A percentile compares a stretch with the other conserved stretches of the same genome.
phyloP scores from a whole-genome alignment of 2,113 vertebrate species.

The Prietella phreatophila region DNA sequence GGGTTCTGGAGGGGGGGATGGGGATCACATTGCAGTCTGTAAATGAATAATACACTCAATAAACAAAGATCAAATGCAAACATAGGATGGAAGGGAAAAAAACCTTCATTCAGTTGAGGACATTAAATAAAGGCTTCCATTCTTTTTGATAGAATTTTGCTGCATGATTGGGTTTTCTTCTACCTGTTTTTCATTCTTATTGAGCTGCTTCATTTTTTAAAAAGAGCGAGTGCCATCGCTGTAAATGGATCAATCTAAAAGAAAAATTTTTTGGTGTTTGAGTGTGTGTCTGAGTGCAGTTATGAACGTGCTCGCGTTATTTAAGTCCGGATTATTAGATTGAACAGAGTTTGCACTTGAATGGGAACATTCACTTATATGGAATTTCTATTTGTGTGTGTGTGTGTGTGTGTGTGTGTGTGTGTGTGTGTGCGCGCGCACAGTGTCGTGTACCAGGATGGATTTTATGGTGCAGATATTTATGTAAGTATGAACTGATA shows the following conservation, averaged over 20 bases:
- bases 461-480: slow-evolving; percentile 99
- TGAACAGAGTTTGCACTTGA: background rate
- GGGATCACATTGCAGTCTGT: slow-evolving; percentile 6
- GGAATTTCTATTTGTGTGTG: background rate
- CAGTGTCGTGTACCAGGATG: slow-evolving; percentile 99
- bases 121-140: slow-evolving; percentile 30
- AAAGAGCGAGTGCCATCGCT: background rate
- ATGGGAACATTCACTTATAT: slow-evolving; percentile 10
- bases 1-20: background rate
- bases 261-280: background rate
- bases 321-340: slow-evolving; percentile 1
- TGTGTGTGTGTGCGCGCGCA: slow-evolving; percentile 66
- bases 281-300: slow-evolving; percentile 6
- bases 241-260: slow-evolving; percentile 27
- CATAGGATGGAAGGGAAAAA: background rate
- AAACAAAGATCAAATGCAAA: slow-evolving; percentile 5
- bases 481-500: slow-evolving; percentile 89
- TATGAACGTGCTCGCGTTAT: background rate
- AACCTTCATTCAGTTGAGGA: slow-evolving; percentile 5
- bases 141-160: slow-evolving; percentile 6
- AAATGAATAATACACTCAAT: slow-evolving; percentile 31
- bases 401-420: slow-evolving; percentile 61
- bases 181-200: slow-evolving; percentile 6
- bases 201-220: background rate
- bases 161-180: background rate